Conservation (phyloP, 1,140 invertebrate genomes). For the Euura lappo region DNA sequence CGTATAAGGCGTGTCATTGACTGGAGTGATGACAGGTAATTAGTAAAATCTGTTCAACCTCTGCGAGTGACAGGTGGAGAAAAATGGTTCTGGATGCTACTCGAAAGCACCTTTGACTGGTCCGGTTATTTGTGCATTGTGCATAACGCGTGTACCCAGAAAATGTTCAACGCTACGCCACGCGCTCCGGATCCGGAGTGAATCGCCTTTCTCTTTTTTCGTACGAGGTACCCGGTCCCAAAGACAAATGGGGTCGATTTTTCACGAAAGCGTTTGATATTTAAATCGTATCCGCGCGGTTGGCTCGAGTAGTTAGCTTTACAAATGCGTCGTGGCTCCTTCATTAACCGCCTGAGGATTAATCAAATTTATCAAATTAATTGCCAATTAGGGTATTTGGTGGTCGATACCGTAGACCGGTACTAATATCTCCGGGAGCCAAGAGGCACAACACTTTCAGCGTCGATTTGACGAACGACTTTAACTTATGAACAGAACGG, state of each 20-base stretch:
- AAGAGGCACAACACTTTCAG: background rate
- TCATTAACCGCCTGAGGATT: constrained; percentile 23
- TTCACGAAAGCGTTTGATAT: constrained; percentile 5
- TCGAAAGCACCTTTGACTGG: background rate
- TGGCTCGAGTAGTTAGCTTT: background rate
- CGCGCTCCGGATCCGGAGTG: too few species aligned
- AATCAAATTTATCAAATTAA: constrained; percentile 37
- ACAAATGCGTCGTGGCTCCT: background rate
- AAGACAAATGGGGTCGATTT: constrained; percentile 10
- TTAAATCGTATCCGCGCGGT: constrained; percentile 6
- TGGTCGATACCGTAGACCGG: background rate
- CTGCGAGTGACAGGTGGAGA: background rate
- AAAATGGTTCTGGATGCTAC: background rate
- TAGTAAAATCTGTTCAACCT: constrained; percentile 2
- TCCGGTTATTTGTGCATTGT: background rate
- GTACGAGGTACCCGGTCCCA: background rate
- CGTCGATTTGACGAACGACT: constrained; percentile 4
- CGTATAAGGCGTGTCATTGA: too few species aligned
- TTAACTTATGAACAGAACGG: background rate
- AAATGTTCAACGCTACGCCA: too few species aligned
- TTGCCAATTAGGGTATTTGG: constrained; percentile 30
- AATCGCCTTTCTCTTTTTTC: background rate
- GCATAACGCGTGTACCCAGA: background rate
- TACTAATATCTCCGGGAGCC: background rate
- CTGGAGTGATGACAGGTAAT: background rate